Conservation (phyloP, 2,113 vertebrate species). For the Dicaeum eximium region DNA sequence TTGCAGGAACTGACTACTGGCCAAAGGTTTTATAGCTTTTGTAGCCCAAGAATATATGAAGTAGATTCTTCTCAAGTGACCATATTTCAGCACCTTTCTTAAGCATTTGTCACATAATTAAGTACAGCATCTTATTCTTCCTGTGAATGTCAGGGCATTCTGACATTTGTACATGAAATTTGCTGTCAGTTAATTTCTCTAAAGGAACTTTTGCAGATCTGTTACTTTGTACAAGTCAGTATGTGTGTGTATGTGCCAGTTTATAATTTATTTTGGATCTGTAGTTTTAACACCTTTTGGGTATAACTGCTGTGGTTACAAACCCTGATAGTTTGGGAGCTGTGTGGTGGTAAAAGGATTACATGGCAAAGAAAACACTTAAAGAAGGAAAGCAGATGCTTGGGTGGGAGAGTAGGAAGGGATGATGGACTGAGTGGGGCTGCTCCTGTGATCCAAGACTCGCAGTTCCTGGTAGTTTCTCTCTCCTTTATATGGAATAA, state of each 20-base stretch:
- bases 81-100: conserved; percentile 27
- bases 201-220: neutral
- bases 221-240: neutral
- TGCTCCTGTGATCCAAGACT: neutral
- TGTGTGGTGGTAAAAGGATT: neutral
- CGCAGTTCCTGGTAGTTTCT: neutral
- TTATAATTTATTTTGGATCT: neutral
- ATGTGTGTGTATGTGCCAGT: neutral
- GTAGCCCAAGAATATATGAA: conserved; percentile 55
- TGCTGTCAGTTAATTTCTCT: neutral
- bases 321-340: neutral
- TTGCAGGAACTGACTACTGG: conserved; percentile 65
- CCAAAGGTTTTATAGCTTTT: conserved; percentile 59
- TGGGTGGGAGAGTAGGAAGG: neutral
- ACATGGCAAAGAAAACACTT: neutral
- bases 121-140: neutral
- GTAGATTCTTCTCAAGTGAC: conserved; percentile 40
- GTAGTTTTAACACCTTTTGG: neutral
- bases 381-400: neutral
- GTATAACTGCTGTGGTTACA: neutral
- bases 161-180: neutral
- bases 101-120: conserved; percentile 20
- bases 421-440: neutral
- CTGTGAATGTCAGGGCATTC: neutral
- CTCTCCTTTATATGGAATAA: neutral